Percentiles rank a stretch among this genome's conserved stretches.
Evolutionary conservation across 2,113 vertebrate genomes (phyloP).

Genomic region (Planiliza haematocheilus): DNA sequence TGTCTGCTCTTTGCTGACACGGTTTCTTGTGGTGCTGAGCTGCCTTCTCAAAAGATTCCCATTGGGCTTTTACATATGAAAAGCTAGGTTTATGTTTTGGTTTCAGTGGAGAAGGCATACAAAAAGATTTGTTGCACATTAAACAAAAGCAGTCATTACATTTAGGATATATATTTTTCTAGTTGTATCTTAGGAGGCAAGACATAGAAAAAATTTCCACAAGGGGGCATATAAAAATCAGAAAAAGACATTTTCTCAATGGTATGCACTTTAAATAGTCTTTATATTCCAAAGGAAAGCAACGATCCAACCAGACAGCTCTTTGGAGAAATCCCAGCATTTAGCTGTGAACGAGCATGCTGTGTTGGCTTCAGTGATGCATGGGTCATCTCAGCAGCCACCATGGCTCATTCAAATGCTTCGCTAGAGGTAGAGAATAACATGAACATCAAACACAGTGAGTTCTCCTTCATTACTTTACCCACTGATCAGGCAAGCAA

Average conservation of each 20-base stretch:
- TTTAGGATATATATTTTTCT: background rate
- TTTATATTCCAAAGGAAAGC: conserved; percentile 13
- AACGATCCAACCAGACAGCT: background rate
- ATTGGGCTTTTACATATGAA: background rate
- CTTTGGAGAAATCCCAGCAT: background rate
- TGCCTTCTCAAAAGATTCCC: background rate
- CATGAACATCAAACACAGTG: conserved; percentile 46
- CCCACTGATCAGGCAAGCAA: conserved; percentile 44
- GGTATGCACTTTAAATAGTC: background rate
- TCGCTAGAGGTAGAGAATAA: conserved; percentile 30
- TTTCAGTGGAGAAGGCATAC: background rate
- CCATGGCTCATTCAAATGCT: conserved; percentile 45
- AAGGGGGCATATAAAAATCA: background rate
- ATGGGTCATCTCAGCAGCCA: conserved; percentile 42
- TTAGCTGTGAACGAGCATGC: conserved; percentile 38
- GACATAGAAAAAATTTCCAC: too few species aligned
- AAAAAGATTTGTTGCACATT: background rate
- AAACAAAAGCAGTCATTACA: background rate
- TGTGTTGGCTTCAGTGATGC: conserved; percentile 19
- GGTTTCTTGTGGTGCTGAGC: background rate
- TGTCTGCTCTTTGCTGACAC: conserved; percentile 11
- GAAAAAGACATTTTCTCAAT: background rate
- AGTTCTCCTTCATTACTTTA: conserved; percentile 44
- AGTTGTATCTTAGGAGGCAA: too few species aligned
- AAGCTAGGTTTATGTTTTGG: background rate